These are phyloP conservation scores for Osmoderma eremita DNA, from an alignment of 2,888 invertebrate species.

Conservation along the genomic window DNA sequence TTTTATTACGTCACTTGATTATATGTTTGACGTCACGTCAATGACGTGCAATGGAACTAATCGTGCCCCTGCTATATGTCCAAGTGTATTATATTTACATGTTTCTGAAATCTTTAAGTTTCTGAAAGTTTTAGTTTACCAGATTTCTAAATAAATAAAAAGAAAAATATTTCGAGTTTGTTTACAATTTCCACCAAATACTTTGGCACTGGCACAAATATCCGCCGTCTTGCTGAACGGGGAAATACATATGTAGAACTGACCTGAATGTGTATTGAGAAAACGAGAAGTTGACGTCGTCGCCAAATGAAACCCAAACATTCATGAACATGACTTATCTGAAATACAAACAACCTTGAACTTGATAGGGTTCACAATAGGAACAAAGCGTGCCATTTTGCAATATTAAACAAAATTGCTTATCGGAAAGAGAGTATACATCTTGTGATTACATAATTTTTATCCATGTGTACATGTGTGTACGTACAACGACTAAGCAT, in stretches of 20 bases:
- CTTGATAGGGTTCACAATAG: slow-evolving; percentile 7
- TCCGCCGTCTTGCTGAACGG: neutral
- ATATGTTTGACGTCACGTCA: no score
- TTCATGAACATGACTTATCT: neutral
- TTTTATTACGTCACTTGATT: no score
- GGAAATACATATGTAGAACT: slow-evolving; percentile 10
- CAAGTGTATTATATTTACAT: no score
- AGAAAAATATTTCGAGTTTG: neutral
- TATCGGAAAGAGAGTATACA: neutral
- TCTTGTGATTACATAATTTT: no score
- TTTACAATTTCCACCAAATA: slow-evolving; percentile 4
- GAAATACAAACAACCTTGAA: slow-evolving; percentile 18
- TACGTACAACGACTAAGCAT: no score
- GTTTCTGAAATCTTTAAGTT: neutral
- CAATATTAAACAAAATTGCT: neutral
- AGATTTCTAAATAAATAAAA: neutral
- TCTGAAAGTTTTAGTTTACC: neutral
- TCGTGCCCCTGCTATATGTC: no score
- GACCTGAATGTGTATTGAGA: slow-evolving; percentile 9
- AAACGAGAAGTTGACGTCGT: neutral
- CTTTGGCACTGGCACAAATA: slow-evolving; percentile 13
- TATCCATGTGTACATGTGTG: neutral
- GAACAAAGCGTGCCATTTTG: slow-evolving; percentile 2
- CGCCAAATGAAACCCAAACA: neutral
- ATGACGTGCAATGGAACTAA: no score